Conservation (phyloP, 2,113 vertebrate genomes). For the Bettongia penicillata region DNA sequence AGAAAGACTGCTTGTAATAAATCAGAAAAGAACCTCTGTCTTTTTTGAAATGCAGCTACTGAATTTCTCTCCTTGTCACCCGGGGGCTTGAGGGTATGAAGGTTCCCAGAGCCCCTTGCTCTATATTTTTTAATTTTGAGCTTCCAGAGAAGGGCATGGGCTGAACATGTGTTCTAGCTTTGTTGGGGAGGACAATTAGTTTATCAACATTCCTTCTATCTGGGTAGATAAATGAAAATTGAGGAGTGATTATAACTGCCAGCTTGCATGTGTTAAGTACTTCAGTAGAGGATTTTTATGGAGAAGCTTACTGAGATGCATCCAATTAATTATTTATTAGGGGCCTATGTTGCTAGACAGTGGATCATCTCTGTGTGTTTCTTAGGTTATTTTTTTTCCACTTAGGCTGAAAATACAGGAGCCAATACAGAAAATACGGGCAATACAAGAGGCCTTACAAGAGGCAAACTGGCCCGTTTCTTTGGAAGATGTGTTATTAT, state of each 20-base stretch:
- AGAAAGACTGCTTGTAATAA: background rate
- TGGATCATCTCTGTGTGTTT: background rate
- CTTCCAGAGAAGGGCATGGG: background rate
- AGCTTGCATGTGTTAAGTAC: background rate
- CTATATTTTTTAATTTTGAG: constrained; percentile 5
- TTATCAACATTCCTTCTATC: background rate
- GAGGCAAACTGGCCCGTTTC: constrained; percentile 86
- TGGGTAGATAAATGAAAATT: background rate
- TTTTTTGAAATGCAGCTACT: background rate
- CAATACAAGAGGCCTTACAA: constrained; percentile 83
- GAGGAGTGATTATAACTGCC: background rate
- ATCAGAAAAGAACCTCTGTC: background rate
- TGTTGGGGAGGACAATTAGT: background rate
- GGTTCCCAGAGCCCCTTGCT: constrained; percentile 19
- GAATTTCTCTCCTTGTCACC: constrained; percentile 11
- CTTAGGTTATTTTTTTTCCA: background rate
- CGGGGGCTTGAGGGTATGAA: background rate
- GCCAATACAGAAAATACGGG: constrained; percentile 84
- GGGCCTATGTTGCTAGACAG: background rate
- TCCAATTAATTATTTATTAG: background rate
- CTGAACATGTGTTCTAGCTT: constrained; percentile 2
- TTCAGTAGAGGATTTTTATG: background rate
- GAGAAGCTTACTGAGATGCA: background rate
- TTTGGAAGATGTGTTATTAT: constrained; percentile 82
- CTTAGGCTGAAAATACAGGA: constrained; percentile 82